Conservation (phyloP, 2,797 vertebrate genomes). For the Anguilla anguilla region DNA sequence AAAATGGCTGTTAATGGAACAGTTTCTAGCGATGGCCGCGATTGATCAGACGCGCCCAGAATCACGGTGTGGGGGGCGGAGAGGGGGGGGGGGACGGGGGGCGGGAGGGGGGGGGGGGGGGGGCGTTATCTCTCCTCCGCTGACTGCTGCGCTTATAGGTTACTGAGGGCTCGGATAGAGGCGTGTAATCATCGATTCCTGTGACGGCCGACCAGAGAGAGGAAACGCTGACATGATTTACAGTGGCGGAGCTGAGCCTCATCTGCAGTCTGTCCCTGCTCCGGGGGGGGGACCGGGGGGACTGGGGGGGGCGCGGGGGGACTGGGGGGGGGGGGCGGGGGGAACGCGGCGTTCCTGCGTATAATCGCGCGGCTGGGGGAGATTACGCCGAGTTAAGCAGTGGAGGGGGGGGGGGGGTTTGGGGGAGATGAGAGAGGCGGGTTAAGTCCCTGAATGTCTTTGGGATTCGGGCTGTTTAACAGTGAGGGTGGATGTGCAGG, state of each 20-base stretch:
- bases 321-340: too few species aligned
- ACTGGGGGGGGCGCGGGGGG: too few species aligned
- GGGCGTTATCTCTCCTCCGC: not conserved
- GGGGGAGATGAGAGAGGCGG: constrained; percentile 73
- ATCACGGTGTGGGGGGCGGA: not conserved
- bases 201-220: constrained; percentile 27
- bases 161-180: constrained; percentile 47
- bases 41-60: not conserved
- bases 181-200: constrained; percentile 50
- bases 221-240: constrained; percentile 24
- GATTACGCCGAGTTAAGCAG: not conserved
- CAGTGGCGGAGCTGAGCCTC: constrained; percentile 43
- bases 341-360: not conserved
- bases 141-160: constrained; percentile 45
- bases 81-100: not conserved
- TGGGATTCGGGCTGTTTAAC: constrained; percentile 75
- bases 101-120: not conserved
- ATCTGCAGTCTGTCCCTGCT: constrained; percentile 65
- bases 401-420: constrained; percentile 36
- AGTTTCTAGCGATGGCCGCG: not conserved
- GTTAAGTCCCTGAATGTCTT: constrained; percentile 76
- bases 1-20: constrained; percentile 23
- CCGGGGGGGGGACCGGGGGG: constrained; percentile 7
- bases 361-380: not conserved
- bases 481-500: constrained; percentile 39